phyloP scores from a whole-genome alignment of 2,888 invertebrate genomes.

The Panorpa germanica region DNA sequence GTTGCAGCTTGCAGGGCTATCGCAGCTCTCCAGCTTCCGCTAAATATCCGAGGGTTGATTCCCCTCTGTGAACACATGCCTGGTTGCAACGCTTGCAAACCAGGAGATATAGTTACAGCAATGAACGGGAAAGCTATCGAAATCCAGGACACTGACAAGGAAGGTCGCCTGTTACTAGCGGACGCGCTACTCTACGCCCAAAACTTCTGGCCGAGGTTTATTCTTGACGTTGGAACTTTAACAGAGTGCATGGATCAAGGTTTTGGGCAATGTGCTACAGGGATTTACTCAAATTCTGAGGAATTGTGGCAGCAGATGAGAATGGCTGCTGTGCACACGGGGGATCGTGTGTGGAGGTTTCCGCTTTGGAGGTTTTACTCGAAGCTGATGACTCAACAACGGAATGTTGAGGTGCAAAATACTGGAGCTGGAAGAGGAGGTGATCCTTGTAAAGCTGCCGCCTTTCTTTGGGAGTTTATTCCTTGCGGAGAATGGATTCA shows the following conservation, averaged over 20 bases:
- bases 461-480: slow-evolving; percentile 52
- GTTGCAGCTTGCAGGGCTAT: slow-evolving; percentile 49
- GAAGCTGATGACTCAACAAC: slow-evolving; percentile 30
- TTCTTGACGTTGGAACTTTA: slow-evolving; percentile 60
- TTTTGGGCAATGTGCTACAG: slow-evolving; percentile 45
- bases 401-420: slow-evolving; percentile 31
- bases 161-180: slow-evolving; percentile 53
- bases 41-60: slow-evolving; percentile 53
- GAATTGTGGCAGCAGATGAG: slow-evolving; percentile 46
- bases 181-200: slow-evolving; percentile 62
- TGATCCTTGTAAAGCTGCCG: slow-evolving; percentile 56
- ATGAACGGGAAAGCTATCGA: slow-evolving; percentile 57
- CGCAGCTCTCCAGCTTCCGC: slow-evolving; percentile 44
- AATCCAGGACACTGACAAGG: slow-evolving; percentile 51
- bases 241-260: slow-evolving; percentile 42
- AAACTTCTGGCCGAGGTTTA: slow-evolving; percentile 47
- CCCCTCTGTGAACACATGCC: slow-evolving; percentile 67
- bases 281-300: slow-evolving; percentile 52
- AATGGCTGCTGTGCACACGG: slow-evolving; percentile 48
- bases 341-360: slow-evolving; percentile 66
- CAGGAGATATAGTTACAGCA: slow-evolving; percentile 55
- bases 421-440: slow-evolving; percentile 28
- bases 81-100: slow-evolving; percentile 51
- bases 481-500: slow-evolving; percentile 61
- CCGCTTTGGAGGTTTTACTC: slow-evolving; percentile 62